Conservation (phyloP, 2,888 invertebrate species). For the Coelinius sp. region DNA sequence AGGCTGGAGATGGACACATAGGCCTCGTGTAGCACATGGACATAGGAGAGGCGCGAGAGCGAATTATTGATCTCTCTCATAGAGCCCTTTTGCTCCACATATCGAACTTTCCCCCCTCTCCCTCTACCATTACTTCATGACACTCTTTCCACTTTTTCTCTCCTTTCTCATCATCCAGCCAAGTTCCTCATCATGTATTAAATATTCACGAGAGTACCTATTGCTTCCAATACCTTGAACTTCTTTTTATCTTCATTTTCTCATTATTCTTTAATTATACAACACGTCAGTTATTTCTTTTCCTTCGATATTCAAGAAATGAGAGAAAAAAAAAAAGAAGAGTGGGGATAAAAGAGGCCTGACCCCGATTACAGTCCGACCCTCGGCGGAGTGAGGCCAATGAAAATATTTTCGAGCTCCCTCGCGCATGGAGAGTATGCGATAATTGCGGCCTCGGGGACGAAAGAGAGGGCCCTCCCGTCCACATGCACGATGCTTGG, state of each 20-base stretch:
- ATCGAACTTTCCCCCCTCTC: conserved; percentile 27
- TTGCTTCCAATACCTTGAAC: neutral
- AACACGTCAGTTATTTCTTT: neutral
- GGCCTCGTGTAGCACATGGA: conserved; percentile 49
- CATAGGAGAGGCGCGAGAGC: conserved; percentile 37
- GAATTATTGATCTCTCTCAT: conserved; percentile 56
- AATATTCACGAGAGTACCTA: neutral
- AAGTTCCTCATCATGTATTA: conserved; percentile 6
- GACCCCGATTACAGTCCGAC: conserved; percentile 29
- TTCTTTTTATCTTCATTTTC: conserved; percentile 9
- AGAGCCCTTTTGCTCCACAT: conserved; percentile 61
- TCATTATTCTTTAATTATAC: conserved; percentile 2
- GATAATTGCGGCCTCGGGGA: conserved; percentile 28
- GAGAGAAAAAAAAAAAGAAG: neutral
- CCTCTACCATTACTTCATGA: conserved; percentile 38
- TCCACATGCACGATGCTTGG: conserved; percentile 1
- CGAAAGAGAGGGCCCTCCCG: neutral
- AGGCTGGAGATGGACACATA: conserved; percentile 35
- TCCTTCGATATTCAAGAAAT: conserved; percentile 15
- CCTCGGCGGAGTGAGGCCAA: conserved; percentile 12
- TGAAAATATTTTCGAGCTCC: conserved; percentile 30
- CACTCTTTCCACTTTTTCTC: conserved; percentile 17
- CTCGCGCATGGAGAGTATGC: conserved; percentile 22
- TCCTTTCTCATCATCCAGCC: conserved; percentile 14
- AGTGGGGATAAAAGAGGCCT: conserved; percentile 20